phyloP scores from a whole-genome alignment of 2,888 invertebrate genomes.

The Meganola albula region DNA sequence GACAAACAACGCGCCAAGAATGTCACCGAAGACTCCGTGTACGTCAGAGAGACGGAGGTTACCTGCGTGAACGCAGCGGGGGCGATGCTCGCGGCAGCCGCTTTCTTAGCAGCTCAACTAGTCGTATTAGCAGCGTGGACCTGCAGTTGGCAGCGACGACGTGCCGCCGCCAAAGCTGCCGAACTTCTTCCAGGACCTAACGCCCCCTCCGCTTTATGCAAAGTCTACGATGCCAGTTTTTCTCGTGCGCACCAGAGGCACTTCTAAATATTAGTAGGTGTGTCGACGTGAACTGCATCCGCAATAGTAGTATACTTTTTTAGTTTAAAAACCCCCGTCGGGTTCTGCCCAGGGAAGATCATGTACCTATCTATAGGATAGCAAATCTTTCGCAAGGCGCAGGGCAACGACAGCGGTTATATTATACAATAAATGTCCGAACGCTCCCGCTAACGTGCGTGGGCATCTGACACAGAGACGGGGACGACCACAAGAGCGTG shows the following conservation, averaged over 20 bases:
- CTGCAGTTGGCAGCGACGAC: slow-evolving; percentile 90
- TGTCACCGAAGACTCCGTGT: slow-evolving; percentile 83
- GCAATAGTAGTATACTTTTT: slow-evolving; percentile 73
- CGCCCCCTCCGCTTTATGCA: slow-evolving; percentile 82
- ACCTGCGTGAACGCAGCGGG: slow-evolving; percentile 88
- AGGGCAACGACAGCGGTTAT: slow-evolving; percentile 67
- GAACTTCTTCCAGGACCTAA: slow-evolving; percentile 82
- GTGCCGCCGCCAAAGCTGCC: slow-evolving; percentile 80
- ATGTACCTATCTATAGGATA: slow-evolving; percentile 36
- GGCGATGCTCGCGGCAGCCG: slow-evolving; percentile 89
- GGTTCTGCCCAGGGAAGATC: slow-evolving; percentile 52
- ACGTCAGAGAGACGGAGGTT: slow-evolving; percentile 79
- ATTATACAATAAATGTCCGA: slow-evolving; percentile 59
- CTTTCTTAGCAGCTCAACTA: slow-evolving; percentile 91
- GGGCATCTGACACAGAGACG: slow-evolving; percentile 61
- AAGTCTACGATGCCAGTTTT: slow-evolving; percentile 92
- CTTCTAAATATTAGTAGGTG: slow-evolving; percentile 58
- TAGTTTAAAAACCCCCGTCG: slow-evolving; percentile 70
- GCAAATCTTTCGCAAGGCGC: slow-evolving; percentile 40
- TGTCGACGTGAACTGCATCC: slow-evolving; percentile 66
- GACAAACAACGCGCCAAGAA: slow-evolving; percentile 82
- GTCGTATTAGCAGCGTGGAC: slow-evolving; percentile 93
- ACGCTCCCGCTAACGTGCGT: slow-evolving; percentile 52
- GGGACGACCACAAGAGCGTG: slow-evolving; percentile 72
- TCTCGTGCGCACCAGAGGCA: slow-evolving; percentile 82